Conservation (phyloP, 2,888 invertebrate genomes). For the Poecilus cupreus region DNA sequence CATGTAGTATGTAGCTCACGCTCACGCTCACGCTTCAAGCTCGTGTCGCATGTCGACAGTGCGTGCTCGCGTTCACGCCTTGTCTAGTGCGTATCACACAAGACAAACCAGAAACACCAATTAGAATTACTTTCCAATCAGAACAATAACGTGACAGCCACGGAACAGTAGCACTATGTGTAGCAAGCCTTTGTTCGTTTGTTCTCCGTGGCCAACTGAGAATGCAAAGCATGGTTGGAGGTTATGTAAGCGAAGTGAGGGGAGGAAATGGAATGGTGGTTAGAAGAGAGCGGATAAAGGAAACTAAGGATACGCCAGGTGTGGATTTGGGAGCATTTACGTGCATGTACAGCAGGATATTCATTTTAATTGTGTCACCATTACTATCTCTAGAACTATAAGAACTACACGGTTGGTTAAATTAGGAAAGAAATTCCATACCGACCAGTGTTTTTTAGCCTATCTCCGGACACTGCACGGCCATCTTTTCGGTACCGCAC, state of each 20-base stretch:
- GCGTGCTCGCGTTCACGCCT: neutral
- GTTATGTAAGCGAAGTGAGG: neutral
- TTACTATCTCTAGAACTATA: too few species aligned
- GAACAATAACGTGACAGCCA: conserved; percentile 55
- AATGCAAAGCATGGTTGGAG: conserved; percentile 31
- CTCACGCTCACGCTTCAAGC: neutral
- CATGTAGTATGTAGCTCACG: too few species aligned
- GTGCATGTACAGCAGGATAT: too few species aligned
- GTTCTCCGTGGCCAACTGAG: conserved; percentile 6
- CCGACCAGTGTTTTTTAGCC: too few species aligned
- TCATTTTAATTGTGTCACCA: too few species aligned
- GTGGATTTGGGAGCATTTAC: neutral
- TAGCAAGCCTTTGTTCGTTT: conserved; percentile 25
- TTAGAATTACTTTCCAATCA: conserved; percentile 59
- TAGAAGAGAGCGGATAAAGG: neutral
- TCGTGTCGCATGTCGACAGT: neutral
- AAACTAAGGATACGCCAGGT: neutral
- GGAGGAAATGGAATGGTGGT: neutral
- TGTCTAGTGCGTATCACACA: conserved; percentile 5
- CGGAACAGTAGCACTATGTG: conserved; percentile 12
- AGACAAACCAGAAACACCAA: conserved; percentile 46
- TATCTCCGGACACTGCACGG: too few species aligned
- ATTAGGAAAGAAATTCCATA: too few species aligned
- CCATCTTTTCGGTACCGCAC: too few species aligned
- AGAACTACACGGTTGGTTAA: too few species aligned